These are phyloP conservation scores for Microtus richardsoni DNA, from an alignment of 2,113 vertebrate genomes.

Conservation along the genomic window DNA sequence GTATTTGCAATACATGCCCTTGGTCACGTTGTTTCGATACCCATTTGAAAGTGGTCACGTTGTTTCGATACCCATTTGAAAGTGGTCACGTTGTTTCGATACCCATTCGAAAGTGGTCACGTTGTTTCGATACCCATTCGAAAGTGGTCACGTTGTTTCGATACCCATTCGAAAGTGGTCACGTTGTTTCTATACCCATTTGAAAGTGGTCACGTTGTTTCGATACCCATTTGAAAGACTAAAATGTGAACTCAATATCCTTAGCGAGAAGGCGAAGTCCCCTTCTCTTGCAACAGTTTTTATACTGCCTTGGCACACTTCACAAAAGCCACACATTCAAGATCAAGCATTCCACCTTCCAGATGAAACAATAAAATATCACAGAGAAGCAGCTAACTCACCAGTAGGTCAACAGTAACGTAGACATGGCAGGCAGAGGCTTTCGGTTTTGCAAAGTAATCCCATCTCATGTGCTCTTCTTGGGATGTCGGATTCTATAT, in stretches of 20 bases:
- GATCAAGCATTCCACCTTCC: neutral
- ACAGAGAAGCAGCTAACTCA: neutral
- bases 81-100: no score
- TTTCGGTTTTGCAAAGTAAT: neutral
- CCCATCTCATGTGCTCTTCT: no score
- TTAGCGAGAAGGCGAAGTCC: neutral
- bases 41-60: neutral
- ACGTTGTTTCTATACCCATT: neutral
- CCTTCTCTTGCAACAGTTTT: neutral
- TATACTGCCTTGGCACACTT: neutral
- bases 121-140: neutral
- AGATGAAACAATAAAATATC: neutral
- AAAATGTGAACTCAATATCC: neutral
- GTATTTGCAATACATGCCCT: accelerated
- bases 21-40: accelerated
- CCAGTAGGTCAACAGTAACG: neutral
- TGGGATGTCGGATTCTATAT: accelerated
- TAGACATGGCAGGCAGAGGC: neutral
- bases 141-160: neutral
- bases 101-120: neutral
- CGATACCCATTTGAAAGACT: neutral
- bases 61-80: neutral
- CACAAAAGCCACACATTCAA: neutral
- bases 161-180: no score
- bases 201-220: neutral